Evolutionary conservation across 2,797 vertebrate genomes (phyloP).

Genomic region (Sciurus vulgaris): DNA sequence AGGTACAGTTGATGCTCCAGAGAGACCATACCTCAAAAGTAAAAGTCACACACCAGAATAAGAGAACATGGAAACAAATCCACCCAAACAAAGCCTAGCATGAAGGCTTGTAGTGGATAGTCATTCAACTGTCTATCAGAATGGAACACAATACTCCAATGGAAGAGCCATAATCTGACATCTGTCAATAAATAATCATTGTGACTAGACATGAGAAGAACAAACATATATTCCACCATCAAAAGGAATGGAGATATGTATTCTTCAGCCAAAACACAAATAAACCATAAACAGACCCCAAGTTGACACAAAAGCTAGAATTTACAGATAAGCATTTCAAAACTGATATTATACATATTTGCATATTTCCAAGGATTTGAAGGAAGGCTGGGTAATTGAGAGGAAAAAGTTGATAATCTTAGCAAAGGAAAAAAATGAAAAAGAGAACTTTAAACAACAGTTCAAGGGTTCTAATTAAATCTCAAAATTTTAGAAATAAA

Average conservation of each 20-base stretch:
- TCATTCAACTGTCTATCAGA: background rate
- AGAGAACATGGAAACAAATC: background rate
- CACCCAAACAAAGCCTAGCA: background rate
- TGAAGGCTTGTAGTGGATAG: background rate
- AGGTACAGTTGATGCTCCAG: too few relatives aligned
- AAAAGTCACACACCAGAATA: background rate
- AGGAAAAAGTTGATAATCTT: background rate
- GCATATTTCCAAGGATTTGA: background rate
- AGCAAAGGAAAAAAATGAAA: background rate
- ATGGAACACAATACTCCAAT: background rate
- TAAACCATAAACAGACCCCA: background rate
- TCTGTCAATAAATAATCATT: background rate
- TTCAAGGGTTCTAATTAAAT: background rate
- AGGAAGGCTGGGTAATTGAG: background rate
- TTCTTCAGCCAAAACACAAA: background rate
- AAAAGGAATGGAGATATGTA: background rate
- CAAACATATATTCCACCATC: background rate
- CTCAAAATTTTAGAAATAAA: background rate
- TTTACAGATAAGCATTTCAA: background rate
- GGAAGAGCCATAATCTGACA: background rate
- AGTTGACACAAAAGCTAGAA: background rate
- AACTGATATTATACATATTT: background rate
- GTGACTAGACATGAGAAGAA: background rate
- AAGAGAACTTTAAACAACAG: background rate
- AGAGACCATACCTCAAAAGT: background rate